These are phyloP conservation scores for Caenorhabditis panamensis DNA, from an alignment of 2,888 invertebrate genomes.

Conservation along the genomic window DNA sequence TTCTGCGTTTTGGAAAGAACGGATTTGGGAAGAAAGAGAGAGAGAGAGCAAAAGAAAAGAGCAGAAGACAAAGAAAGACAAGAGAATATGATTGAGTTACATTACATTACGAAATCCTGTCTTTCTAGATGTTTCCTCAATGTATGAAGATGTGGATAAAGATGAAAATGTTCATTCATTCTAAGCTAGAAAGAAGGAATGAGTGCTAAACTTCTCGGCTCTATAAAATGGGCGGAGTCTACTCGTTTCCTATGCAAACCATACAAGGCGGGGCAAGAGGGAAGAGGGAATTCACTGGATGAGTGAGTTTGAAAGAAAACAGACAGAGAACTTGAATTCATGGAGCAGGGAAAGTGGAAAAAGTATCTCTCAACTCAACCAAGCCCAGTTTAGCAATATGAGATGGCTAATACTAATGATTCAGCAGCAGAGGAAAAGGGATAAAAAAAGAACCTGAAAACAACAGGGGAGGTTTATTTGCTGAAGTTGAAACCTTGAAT, in stretches of 20 bases:
- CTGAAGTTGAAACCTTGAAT: constrained; percentile 37
- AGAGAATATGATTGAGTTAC: constrained; percentile 8
- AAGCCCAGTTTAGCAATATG: too few species aligned
- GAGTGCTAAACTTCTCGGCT: constrained; percentile 1
- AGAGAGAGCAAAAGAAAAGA: neutral
- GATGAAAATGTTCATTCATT: neutral
- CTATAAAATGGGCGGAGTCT: constrained; percentile 8
- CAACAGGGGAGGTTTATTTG: constrained; percentile 17
- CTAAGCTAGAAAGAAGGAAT: too few species aligned
- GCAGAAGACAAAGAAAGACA: neutral
- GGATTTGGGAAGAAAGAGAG: too few species aligned
- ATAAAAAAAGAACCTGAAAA: too few species aligned
- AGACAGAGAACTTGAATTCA: constrained; percentile 32
- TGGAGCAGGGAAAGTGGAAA: constrained; percentile 34
- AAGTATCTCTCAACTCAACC: too few species aligned
- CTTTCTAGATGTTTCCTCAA: too few species aligned
- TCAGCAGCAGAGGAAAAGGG: too few species aligned
- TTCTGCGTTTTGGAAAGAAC: too few species aligned
- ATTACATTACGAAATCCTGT: constrained; percentile 1
- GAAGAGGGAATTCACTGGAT: constrained; percentile 16
- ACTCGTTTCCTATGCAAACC: constrained; percentile 3
- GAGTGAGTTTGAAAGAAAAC: constrained; percentile 37
- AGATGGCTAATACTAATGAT: constrained; percentile 28
- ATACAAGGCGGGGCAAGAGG: constrained; percentile 34
- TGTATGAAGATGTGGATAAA: too few species aligned